Evolutionary conservation across 2,888 invertebrate species (phyloP).

Genomic region (Elgonia sp.): DNA sequence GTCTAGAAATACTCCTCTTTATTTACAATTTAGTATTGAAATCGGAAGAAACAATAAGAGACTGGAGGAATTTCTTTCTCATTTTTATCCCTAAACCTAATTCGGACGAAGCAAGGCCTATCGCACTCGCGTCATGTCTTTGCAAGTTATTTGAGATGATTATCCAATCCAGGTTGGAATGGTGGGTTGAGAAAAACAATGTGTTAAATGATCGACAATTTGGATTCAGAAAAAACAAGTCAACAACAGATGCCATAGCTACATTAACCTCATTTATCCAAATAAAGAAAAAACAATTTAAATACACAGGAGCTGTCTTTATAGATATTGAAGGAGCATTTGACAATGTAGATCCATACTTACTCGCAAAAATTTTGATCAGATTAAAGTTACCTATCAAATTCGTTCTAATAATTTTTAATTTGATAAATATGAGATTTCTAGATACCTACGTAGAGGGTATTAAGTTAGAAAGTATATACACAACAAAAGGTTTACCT

Average conservation of each 20-base stretch:
- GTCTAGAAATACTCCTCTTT: too few relatives aligned
- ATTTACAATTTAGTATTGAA: too few relatives aligned
- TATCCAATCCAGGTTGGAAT: conserved; percentile 21
- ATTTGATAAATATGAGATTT: conserved; percentile 1
- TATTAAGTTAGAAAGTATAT: background rate
- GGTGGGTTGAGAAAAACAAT: conserved; percentile 18
- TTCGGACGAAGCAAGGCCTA: conserved; percentile 17
- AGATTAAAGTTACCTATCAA: background rate
- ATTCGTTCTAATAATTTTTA: background rate
- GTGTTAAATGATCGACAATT: conserved; percentile 3
- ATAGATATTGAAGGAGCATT: conserved; percentile 35
- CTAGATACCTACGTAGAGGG: conserved; percentile 4
- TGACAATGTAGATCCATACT: background rate
- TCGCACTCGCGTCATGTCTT: conserved; percentile 26
- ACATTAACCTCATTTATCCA: background rate
- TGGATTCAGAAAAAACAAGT: conserved; percentile 7
- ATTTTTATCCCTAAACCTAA: conserved; percentile 34
- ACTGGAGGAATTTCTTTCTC: conserved; percentile 5
- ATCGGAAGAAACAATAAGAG: too few relatives aligned
- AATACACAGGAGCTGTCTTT: conserved; percentile 2
- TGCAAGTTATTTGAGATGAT: conserved; percentile 22
- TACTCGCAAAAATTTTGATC: conserved; percentile 7
- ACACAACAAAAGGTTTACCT: background rate
- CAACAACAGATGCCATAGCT: conserved; percentile 2
- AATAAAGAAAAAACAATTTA: background rate